Conservation (phyloP, 2,113 vertebrate genomes). For the Malurus cyaneus region DNA sequence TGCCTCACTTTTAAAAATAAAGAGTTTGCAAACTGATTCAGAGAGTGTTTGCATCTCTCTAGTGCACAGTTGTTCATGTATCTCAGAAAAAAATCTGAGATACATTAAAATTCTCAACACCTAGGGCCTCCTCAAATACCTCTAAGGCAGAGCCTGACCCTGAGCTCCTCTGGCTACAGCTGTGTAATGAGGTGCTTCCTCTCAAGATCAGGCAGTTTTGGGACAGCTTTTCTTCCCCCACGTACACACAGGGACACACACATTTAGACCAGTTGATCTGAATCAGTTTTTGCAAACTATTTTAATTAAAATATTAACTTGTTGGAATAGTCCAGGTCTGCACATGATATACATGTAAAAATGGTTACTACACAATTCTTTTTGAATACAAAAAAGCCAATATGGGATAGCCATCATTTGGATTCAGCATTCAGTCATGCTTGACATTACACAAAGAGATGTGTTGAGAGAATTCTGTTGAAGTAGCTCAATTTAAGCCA, state of each 20-base stretch:
- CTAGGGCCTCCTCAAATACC: not conserved
- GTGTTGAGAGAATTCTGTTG: conserved; percentile 52
- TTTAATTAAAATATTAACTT: conserved; percentile 79
- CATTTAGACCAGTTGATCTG: conserved; percentile 70
- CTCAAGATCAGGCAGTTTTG: not conserved
- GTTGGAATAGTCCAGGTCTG: conserved; percentile 71
- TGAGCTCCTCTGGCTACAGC: conserved; percentile 15
- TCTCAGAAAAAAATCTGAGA: not conserved
- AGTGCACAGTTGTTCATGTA: not conserved
- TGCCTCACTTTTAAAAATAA: not conserved
- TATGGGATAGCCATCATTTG: conserved; percentile 60
- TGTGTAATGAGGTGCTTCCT: not conserved
- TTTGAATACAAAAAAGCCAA: conserved; percentile 68
- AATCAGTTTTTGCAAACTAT: conserved; percentile 77
- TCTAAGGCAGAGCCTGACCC: conserved; percentile 28
- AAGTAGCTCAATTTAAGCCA: conserved; percentile 62
- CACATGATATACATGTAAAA: conserved; percentile 68
- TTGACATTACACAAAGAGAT: conserved; percentile 55
- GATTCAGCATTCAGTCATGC: conserved; percentile 65
- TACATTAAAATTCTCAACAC: not conserved
- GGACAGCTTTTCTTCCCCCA: conserved; percentile 23
- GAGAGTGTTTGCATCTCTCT: conserved; percentile 65
- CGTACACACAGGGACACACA: conserved; percentile 55
- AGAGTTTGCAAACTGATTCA: conserved; percentile 70
- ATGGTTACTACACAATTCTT: conserved; percentile 61